Conservation (phyloP, 2,113 vertebrate genomes). For the Limanda limanda region DNA sequence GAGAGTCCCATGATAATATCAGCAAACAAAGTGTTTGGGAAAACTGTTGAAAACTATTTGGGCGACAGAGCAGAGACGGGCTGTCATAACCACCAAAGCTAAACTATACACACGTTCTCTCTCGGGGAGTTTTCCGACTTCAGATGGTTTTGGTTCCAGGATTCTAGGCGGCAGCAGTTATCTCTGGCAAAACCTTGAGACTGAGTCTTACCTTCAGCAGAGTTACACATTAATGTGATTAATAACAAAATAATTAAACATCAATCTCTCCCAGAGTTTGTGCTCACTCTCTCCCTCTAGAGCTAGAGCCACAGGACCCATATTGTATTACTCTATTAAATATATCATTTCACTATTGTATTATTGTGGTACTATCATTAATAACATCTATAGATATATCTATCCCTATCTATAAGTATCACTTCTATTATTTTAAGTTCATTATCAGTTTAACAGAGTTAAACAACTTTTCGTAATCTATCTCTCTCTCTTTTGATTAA, state of each 20-base stretch:
- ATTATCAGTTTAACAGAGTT: no score
- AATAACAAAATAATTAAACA: neutral
- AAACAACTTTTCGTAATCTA: no score
- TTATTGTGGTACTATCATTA: no score
- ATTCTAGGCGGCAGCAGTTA: neutral
- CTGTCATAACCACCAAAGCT: slow-evolving; percentile 21
- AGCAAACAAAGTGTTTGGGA: neutral
- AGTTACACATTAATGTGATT: neutral
- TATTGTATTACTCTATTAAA: no score
- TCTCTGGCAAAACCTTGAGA: neutral
- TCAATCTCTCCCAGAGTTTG: no score
- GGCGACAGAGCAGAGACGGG: slow-evolving; percentile 23
- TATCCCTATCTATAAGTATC: no score
- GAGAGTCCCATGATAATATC: neutral
- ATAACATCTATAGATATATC: no score
- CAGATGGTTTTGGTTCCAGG: slow-evolving; percentile 7
- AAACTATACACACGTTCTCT: neutral
- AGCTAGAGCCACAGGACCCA: no score
- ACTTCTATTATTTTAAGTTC: no score
- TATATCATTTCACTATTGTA: no score
- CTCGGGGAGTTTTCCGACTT: slow-evolving; percentile 6
- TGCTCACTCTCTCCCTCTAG: no score
- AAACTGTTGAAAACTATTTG: slow-evolving; percentile 12
- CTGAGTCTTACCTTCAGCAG: neutral
- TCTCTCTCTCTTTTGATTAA: no score